Evolutionary conservation across 2,888 invertebrate species (phyloP), one percentile per base, ranked within the genome.

Genomic region (Keiferia lycopersicella): DNA sequence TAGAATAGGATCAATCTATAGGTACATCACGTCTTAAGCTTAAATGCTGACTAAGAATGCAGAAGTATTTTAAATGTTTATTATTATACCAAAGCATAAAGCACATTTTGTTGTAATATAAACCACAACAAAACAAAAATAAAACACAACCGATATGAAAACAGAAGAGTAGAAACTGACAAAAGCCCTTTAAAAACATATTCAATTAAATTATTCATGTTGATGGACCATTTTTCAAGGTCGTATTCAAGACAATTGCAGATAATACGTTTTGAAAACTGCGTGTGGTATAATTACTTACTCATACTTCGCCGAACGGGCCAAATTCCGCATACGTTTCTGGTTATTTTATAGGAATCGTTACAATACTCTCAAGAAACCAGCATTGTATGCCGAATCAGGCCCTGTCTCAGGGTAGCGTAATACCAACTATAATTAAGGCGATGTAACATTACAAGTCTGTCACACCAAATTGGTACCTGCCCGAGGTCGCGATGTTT

Each of bases 381-480:
- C n/a, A n/a, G n/a, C n/a, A n/a, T n/a, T n/a, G n/a, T n/a, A n/a
- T n/a, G n/a, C n/a, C n/a, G n/a, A n/a, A n/a, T n/a, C n/a, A n/a
- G n/a, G n/a, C n/a, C n/a, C n/a, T n/a, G n/a, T n/a, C n/a, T n/a
- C n/a, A n/a, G n/a, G n/a, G n/a, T n/a, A n/a, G n/a, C n/a, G n/a
- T n/a, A n/a, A n/a, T n/a, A n/a, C n/a, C n/a, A n/a, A n/a, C n/a
- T n/a, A n/a, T n/a, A n/a, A 60, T 60, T 60, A 60, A 20, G 26
- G 45, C 16, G 16, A 61, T 61, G 34, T 50, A 50, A 60, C 60
- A 61, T 61, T 61, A 61, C 34, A 30, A 30, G 45, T 61, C 61
- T 61, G 61, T 61, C 61, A 50, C 61, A 61, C 50, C 30, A 61
- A 61, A 61, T 61, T 50, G 50, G 61, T 61, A 61, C 50, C 39